These are phyloP conservation scores for Nomada fabriciana DNA, from an alignment of 2,888 invertebrate species.

Conservation along the genomic window DNA sequence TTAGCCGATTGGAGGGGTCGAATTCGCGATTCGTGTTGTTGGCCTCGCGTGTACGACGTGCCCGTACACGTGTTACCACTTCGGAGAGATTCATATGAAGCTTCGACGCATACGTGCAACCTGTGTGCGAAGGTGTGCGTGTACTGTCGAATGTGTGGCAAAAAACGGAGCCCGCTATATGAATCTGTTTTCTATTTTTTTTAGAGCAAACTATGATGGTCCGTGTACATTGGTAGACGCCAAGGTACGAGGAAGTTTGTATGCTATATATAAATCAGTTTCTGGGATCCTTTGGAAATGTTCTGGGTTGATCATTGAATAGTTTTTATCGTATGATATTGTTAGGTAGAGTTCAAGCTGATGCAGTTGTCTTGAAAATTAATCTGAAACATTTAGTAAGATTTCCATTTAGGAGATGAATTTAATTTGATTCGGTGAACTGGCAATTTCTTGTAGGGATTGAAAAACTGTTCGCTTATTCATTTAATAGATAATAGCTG, in stretches of 20 bases:
- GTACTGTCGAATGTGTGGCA: conserved; percentile 1
- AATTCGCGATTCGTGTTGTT: conserved; percentile 62
- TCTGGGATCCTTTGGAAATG: too few species aligned
- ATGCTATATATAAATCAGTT: too few species aligned
- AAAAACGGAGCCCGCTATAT: conserved; percentile 34
- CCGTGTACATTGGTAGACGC: not conserved
- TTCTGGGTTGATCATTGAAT: too few species aligned
- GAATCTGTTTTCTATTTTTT: conserved; percentile 53
- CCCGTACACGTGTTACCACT: conserved; percentile 67
- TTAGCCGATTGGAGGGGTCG: conserved; percentile 56
- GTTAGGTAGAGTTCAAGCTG: too few species aligned
- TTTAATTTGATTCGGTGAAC: too few species aligned
- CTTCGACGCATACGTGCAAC: conserved; percentile 1
- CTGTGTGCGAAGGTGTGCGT: not conserved
- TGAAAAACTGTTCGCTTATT: too few species aligned
- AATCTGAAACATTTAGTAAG: too few species aligned
- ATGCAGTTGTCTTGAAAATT: too few species aligned
- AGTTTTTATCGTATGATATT: too few species aligned
- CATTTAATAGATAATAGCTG: too few species aligned
- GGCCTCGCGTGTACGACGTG: conserved; percentile 55
- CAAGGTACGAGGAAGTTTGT: not conserved
- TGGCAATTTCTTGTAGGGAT: too few species aligned
- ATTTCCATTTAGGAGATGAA: too few species aligned
- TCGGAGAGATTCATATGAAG: conserved; percentile 56
- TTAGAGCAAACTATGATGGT: conserved; percentile 57